phyloP scores from a whole-genome alignment of 2,888 invertebrate genomes.

The Schizotus pectinicornis region DNA sequence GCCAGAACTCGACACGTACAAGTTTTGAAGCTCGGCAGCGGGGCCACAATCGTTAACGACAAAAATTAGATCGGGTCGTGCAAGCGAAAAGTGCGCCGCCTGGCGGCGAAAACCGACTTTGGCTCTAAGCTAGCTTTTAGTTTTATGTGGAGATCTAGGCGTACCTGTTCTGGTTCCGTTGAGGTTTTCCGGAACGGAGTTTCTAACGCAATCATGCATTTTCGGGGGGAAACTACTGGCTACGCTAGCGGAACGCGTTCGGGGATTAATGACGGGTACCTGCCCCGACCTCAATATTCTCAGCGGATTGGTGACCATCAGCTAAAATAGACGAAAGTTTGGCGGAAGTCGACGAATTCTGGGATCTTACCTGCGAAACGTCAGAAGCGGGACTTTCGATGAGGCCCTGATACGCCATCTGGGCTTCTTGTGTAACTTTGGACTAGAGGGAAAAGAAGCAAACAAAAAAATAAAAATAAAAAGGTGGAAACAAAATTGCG shows the following conservation, averaged over 20 bases:
- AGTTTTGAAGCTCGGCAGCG: no score
- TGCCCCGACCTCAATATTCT: slow-evolving; percentile 68
- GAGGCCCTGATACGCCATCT: slow-evolving; percentile 90
- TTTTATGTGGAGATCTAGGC: neutral
- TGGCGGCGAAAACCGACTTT: no score
- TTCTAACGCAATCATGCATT: slow-evolving; percentile 39
- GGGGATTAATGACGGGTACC: slow-evolving; percentile 62
- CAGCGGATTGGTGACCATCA: slow-evolving; percentile 65
- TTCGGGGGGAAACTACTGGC: slow-evolving; percentile 46
- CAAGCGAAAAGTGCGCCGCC: no score
- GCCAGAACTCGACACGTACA: neutral
- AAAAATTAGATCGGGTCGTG: no score
- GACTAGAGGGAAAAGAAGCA: slow-evolving; percentile 65
- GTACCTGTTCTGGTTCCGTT: slow-evolving; percentile 37
- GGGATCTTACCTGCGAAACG: slow-evolving; percentile 50
- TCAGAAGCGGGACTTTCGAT: slow-evolving; percentile 70
- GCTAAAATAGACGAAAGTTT: slow-evolving; percentile 37
- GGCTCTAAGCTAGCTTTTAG: no score
- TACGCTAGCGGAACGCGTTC: slow-evolving; percentile 48
- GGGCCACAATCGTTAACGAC: no score
- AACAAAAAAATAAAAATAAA: slow-evolving; percentile 50
- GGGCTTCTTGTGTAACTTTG: slow-evolving; percentile 85
- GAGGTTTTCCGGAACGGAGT: slow-evolving; percentile 46
- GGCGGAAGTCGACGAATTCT: neutral
- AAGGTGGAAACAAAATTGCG: slow-evolving; percentile 40